Evolutionary conservation across 2,113 vertebrate species (phyloP).

Genomic region (Polypterus bichir): DNA sequence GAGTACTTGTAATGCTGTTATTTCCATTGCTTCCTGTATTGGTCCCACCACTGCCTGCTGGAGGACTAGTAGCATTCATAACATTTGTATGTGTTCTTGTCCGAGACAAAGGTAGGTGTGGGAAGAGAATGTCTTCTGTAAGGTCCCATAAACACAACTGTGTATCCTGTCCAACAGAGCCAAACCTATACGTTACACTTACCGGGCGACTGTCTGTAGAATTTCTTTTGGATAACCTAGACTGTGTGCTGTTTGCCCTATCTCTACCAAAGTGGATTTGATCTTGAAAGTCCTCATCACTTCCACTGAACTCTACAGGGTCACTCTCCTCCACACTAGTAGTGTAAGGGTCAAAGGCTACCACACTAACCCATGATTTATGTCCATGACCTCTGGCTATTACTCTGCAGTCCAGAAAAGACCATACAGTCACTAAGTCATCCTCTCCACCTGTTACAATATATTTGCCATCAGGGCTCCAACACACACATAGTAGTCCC

Average conservation of each 20-base stretch:
- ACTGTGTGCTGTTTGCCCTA: slow-evolving; percentile 84
- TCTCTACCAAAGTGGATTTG: slow-evolving; percentile 77
- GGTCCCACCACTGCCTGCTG: slow-evolving; percentile 49
- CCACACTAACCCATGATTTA: slow-evolving; percentile 96
- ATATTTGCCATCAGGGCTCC: slow-evolving; percentile 94
- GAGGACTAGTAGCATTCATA: slow-evolving; percentile 83
- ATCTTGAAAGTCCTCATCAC: slow-evolving; percentile 94
- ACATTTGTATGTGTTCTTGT: slow-evolving; percentile 96
- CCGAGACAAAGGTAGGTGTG: slow-evolving; percentile 88
- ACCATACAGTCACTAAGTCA: slow-evolving; percentile 96
- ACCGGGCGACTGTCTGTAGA: slow-evolving; percentile 90
- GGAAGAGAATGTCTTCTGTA: slow-evolving; percentile 95
- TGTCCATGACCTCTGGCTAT: slow-evolving; percentile 91
- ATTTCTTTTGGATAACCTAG: slow-evolving; percentile 88
- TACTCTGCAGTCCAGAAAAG: slow-evolving; percentile 83
- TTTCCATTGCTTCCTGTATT: slow-evolving; percentile 47
- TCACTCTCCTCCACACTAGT: slow-evolving; percentile 90
- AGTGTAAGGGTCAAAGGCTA: slow-evolving; percentile 91
- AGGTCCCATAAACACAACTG: slow-evolving; percentile 97
- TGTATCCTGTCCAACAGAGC: slow-evolving; percentile 94
- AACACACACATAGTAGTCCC: slow-evolving; percentile 92
- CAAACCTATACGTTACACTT: slow-evolving; percentile 90
- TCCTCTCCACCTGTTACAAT: slow-evolving; percentile 94
- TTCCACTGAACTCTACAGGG: slow-evolving; percentile 87
- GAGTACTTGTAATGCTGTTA: slow-evolving; percentile 55